Base-by-base conservation (phyloP, 1,140 invertebrate species). In the Maniola jurtina region DNA sequence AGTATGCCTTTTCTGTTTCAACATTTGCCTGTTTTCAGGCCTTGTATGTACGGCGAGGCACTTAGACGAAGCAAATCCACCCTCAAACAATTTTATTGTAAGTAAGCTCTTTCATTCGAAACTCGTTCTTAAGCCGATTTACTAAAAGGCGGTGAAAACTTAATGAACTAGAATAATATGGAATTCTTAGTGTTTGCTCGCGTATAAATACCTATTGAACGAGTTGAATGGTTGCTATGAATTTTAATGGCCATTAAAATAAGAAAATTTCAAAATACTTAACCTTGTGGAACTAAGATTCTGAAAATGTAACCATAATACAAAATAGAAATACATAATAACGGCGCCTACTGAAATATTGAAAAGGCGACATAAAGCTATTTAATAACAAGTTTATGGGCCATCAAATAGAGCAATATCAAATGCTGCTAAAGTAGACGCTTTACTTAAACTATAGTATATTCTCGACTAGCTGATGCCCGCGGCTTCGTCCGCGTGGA, bases 41-140 rank as follows among this genome's bases (percentile, higher is more conserved):
- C 57, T 47, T 56, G 71, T 76, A 73, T 77, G 75, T 72, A 83
- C 81, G 76, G 76, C 76, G 55, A 64, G 80, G 80, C 83, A 89
- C 85, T 87, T 88, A 87, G 72, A 79, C 76, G 68, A 77, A 72
- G 79, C 77, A 74, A 79, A 82, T 81, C 81, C 77, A 88, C 80
- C 81, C 78, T 80, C 81, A 82, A 83, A 88, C 85, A 86, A 86
- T 86, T 88, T 78, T 87, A 84, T 86, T 88, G 79, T 87, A 84
- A 83, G 79, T 87, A 84, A 83, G 77, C 79, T 78, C 75, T 81
- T 84, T 77, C 80, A 74, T 79, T 78, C 77, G 69, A 61, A 74
- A 75, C 77, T 79, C 73, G 54, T 70, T 72, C 66, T 73, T 65
- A 80, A 86, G 82, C 78, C 80, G 78, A 80, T 88, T 84, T 81